Percentiles rank a stretch among this genome's conserved stretches.
Conservation (phyloP, 1,140 invertebrate species). For the Diorhabda elongata region DNA sequence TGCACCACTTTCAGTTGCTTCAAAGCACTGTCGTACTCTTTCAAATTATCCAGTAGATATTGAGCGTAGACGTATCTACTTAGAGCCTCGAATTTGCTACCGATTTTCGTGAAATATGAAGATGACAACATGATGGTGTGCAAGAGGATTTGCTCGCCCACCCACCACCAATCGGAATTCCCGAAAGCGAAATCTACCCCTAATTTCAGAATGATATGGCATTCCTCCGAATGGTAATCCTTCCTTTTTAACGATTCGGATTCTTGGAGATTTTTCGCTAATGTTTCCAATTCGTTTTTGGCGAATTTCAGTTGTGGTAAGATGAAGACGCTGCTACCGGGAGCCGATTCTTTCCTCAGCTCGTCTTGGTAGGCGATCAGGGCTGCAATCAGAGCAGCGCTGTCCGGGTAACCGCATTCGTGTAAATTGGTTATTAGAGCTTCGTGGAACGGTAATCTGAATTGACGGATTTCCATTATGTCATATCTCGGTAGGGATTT, state of each 20-base stretch:
- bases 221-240: slow-evolving; percentile 34
- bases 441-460: slow-evolving; percentile 50
- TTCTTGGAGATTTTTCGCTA: background rate
- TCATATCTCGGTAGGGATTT: slow-evolving; percentile 21
- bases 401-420: slow-evolving; percentile 49
- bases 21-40: slow-evolving; percentile 38
- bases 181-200: slow-evolving; percentile 50
- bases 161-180: slow-evolving; percentile 55
- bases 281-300: background rate
- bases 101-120: slow-evolving; percentile 45
- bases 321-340: slow-evolving; percentile 45
- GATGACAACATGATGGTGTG: slow-evolving; percentile 47
- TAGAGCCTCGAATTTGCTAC: slow-evolving; percentile 48
- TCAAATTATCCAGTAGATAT: slow-evolving; percentile 52
- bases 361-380: slow-evolving; percentile 54
- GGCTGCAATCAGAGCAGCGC: slow-evolving; percentile 50
- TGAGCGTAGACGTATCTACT: slow-evolving; percentile 54
- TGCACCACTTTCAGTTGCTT: slow-evolving; percentile 39
- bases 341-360: slow-evolving; percentile 47
- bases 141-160: slow-evolving; percentile 54
- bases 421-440: slow-evolving; percentile 52
- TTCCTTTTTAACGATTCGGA: too few relatives aligned
- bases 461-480: slow-evolving; percentile 25
- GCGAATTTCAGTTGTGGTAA: slow-evolving; percentile 45
- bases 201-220: slow-evolving; percentile 46